phyloP scores from a whole-genome alignment of 2,113 vertebrate species.

The Cisticola juncidis region DNA sequence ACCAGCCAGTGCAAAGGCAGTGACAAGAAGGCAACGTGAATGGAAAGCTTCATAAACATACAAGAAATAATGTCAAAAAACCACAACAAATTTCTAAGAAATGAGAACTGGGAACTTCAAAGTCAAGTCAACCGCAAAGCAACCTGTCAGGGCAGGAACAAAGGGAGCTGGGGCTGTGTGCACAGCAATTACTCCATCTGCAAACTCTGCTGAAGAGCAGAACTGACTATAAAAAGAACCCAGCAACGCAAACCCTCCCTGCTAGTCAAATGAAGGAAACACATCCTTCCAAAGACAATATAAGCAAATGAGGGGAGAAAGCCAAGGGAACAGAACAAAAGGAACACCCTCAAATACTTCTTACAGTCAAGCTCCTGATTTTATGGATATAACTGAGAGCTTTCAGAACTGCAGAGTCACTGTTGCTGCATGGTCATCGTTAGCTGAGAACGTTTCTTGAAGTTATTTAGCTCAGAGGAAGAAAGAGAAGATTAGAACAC shows the following conservation, averaged over 20 bases:
- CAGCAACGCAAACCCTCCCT: neutral
- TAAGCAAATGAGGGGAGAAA: neutral
- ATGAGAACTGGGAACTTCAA: slow-evolving; percentile 22
- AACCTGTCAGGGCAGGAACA: slow-evolving; percentile 44
- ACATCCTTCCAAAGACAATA: neutral
- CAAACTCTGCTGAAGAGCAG: neutral
- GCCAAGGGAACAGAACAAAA: neutral
- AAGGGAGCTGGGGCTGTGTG: neutral
- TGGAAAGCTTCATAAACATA: slow-evolving; percentile 1
- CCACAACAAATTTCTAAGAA: slow-evolving; percentile 30
- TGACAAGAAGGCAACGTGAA: neutral
- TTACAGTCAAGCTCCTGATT: neutral
- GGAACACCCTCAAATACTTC: neutral
- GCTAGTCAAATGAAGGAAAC: neutral
- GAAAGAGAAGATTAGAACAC: neutral
- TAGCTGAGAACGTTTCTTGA: neutral
- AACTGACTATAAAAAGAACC: neutral
- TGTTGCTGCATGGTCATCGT: neutral
- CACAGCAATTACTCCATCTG: neutral
- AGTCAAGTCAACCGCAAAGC: neutral
- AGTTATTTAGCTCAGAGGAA: neutral
- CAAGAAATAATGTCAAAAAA: neutral
- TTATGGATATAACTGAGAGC: neutral
- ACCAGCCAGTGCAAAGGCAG: slow-evolving; percentile 8
- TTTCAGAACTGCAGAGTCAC: neutral